Base-by-base conservation (phyloP, 2,113 vertebrate species). In the Candoia aspera region DNA sequence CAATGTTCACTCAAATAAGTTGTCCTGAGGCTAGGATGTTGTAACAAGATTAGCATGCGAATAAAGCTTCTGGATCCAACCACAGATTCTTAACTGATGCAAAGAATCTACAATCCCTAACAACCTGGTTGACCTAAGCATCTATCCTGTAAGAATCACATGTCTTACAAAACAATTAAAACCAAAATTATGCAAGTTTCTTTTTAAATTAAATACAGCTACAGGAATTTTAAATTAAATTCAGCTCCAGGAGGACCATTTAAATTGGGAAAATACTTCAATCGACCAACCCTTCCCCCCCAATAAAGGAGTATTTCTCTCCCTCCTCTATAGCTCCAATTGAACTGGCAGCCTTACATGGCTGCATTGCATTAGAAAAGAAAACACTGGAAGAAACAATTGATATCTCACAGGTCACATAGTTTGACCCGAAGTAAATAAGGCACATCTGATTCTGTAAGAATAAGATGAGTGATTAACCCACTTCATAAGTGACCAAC, bases 141-240 rank as follows among this genome's bases (percentile, higher is more conserved):
- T 91, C 92, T 93, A 92, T 95, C 0, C 15, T 93, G 88, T 73
- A 86, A 84, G 58, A 91, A 96, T 95, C 94, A 97, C 94, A 95
- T 96, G 94, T 92, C 92, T 95, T 93, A 92, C 62, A 73, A 59
- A 37, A 95, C 12, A 89, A 49, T 46, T 17, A 29, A 42, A 13
- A 60, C 24, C 10, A 49, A 49, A 33, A 3, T 49, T n/a, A 54
- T 29, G 19, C 33, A 1, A 23, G 33, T 62, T 29, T 46, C 49
- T 55, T 8, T 54, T 33, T 33, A 55, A 37, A 55, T 55, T 29
- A 60, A 60, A 88, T 60, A 6, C 4, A 46, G 57, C n/a, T 60
- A 9, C 3, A 6, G 19, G 33, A 57, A 3, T 21, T 42, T 17
- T 10, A 26, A 68, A 49, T 49, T 49, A 49, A 49, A 49, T 49